phyloP scores from a whole-genome alignment of 2,113 vertebrate genomes.

The Axis porcinus region DNA sequence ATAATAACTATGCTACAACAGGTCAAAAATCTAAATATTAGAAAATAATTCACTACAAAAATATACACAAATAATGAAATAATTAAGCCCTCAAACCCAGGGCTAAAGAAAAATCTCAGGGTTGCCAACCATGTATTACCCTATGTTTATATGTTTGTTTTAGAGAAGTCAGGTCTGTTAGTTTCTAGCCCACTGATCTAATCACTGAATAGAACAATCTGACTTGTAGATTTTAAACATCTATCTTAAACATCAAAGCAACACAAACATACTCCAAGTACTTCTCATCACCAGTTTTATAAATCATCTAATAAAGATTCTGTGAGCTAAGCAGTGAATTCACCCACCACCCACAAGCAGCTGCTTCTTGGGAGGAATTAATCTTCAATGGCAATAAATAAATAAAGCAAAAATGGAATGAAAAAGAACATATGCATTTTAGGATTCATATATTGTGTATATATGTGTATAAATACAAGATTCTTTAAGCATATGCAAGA shows the following conservation, averaged over 20 bases:
- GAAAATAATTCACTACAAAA: neutral
- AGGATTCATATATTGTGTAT: neutral
- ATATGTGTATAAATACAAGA: constrained; percentile 29
- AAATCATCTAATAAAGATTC: neutral
- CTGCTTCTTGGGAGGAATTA: constrained; percentile 28
- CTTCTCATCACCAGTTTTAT: neutral
- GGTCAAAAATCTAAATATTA: neutral
- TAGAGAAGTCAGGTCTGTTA: neutral
- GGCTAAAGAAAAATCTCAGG: neutral
- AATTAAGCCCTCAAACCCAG: neutral
- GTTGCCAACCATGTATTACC: neutral
- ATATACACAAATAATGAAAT: neutral
- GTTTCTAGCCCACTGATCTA: neutral
- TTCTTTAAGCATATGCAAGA: constrained; percentile 17
- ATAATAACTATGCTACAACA: neutral
- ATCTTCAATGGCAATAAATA: constrained; percentile 17
- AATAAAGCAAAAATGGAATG: constrained; percentile 18
- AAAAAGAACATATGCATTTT: constrained; percentile 20
- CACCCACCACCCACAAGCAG: constrained; percentile 15
- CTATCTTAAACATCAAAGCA: neutral
- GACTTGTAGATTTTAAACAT: neutral
- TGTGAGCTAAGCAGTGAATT: constrained; percentile 15
- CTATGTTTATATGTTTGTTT: neutral
- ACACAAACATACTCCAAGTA: neutral
- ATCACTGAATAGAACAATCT: neutral